Conservation (phyloP, 2,797 vertebrate species). For the Rhinoraja longicauda region DNA sequence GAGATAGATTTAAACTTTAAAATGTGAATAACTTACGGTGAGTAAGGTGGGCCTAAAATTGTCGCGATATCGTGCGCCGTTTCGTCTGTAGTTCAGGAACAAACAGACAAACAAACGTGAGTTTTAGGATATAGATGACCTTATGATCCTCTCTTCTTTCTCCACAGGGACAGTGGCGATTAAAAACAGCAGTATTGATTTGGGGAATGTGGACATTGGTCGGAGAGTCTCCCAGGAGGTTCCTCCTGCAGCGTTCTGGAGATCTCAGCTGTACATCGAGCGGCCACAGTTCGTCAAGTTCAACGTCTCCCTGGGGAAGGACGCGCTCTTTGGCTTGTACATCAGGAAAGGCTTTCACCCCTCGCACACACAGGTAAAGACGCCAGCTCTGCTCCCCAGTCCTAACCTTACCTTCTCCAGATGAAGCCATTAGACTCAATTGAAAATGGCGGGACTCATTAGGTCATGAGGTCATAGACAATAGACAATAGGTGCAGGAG, state of each 20-base stretch:
- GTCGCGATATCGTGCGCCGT: too few species aligned
- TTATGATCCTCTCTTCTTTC: neutral
- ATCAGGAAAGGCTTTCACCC: conserved; percentile 78
- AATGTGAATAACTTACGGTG: too few species aligned
- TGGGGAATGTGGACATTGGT: conserved; percentile 81
- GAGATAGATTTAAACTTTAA: too few species aligned
- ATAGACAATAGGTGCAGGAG: too few species aligned
- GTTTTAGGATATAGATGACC: too few species aligned
- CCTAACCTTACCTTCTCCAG: neutral
- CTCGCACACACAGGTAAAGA: conserved; percentile 74
- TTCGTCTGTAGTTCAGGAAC: too few species aligned
- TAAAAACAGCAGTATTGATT: conserved; percentile 93
- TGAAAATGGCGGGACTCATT: neutral
- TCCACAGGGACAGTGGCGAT: conserved; percentile 71
- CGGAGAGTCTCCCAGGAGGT: conserved; percentile 86
- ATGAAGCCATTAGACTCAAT: neutral
- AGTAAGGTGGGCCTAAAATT: too few species aligned
- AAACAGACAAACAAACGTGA: too few species aligned
- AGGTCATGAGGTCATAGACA: too few species aligned
- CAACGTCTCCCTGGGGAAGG: conserved; percentile 81
- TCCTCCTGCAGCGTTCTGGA: conserved; percentile 74
- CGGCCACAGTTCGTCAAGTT: conserved; percentile 82
- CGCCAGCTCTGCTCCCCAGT: neutral
- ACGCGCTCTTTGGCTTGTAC: conserved; percentile 80
- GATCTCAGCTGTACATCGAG: conserved; percentile 72